Evolutionary conservation across 2,113 vertebrate species (phyloP).

Genomic region (Mirounga angustirostris): DNA sequence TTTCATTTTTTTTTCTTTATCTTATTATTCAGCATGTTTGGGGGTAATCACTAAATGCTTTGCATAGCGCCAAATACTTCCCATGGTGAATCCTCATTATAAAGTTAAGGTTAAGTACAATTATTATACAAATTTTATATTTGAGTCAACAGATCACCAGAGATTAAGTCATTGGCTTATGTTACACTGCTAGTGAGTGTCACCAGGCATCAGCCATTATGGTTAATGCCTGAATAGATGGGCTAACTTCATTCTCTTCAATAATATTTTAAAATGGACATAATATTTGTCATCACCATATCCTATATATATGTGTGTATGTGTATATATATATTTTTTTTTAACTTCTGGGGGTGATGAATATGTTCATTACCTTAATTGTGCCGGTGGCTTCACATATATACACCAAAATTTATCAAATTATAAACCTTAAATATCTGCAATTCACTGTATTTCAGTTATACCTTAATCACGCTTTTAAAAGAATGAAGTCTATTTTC

Average conservation of each 20-base stretch:
- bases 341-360: neutral
- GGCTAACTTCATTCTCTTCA: neutral
- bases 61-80: neutral
- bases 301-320: neutral
- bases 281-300: neutral
- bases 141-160: neutral
- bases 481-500: neutral
- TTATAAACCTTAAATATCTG: neutral
- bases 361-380: neutral
- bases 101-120: neutral
- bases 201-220: neutral
- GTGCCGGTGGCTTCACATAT: neutral
- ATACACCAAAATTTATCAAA: neutral
- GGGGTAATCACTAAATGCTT: neutral
- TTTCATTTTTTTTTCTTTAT: neutral
- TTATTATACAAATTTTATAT: neutral
- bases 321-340: neutral
- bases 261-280: constrained; percentile 25
- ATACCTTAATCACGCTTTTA: neutral
- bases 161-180: neutral
- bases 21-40: neutral
- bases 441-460: neutral
- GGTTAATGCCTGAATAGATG: neutral
- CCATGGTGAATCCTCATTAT: neutral
- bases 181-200: neutral